Evolutionary conservation across 2,113 vertebrate genomes (phyloP), one percentile per base, ranked within the genome.

Genomic region (Siniperca knerii): DNA sequence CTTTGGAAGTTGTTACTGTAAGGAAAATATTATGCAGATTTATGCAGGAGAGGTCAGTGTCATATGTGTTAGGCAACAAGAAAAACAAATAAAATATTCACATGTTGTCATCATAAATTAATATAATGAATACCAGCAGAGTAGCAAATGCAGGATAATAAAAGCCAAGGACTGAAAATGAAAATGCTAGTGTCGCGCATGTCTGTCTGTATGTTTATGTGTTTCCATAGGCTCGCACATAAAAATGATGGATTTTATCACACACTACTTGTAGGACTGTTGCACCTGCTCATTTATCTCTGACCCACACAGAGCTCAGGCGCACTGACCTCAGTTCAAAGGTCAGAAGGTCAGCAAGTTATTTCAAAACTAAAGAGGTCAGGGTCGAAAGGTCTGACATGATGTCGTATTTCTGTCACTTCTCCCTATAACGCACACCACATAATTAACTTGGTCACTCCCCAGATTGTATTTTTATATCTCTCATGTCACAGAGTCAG

Each of bases 321-420:
- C n/a, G 7, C 15, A 15, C 52, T 86, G 78, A 88, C 81, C 87
- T 81, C 48, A 11, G 58, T 70, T 76, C 54, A 75, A 50, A 78
- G 85, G 87, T 87, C 82, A 81, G 13, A 18, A 64, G 90, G 92
- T 89, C 79, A 87, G 79, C 44, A 37, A 83, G 65, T 85, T 89
- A 84, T 88, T 90, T 88, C 58, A 77, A 90, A 81, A n/a, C 52
- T 42, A 64, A 72, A 73, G 82, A 69, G 83, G 82, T 79, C 83
- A 77, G 66, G 89, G 90, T 92, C 66, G 52, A 86, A 92, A 71
- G 61, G 40, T 75, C 40, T 73, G 77, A 71, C 25, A 20, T 40
- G 6, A 84, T 37, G 81, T 86, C 42, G 52, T 92, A 92, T 90
- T 92, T 91, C 85, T 86, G 83, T 87, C 89, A 83, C 61, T 5